Conservation (phyloP, 2,797 vertebrate species). For the Eospalax fontanierii region DNA sequence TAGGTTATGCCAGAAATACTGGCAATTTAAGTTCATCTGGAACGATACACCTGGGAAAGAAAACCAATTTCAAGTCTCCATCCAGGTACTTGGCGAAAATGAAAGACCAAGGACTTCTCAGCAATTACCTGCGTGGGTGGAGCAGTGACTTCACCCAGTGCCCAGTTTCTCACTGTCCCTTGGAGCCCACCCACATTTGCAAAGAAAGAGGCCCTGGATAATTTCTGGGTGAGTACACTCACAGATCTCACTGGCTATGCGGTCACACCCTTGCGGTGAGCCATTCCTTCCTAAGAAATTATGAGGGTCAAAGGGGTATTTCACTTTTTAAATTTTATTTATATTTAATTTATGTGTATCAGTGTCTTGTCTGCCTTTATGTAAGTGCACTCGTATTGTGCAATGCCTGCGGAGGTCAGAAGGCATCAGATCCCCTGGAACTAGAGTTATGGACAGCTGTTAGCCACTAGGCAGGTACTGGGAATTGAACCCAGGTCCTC, state of each 20-base stretch:
- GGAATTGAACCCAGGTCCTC: no score
- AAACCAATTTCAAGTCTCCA: constrained; percentile 72
- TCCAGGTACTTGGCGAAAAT: constrained; percentile 4
- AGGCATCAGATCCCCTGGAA: no score
- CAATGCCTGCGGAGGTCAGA: no score
- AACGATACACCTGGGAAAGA: constrained; percentile 59
- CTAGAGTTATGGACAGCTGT: no score
- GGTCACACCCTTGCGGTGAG: background rate
- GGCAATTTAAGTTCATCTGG: constrained; percentile 40
- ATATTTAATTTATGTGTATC: no score
- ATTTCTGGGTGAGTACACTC: background rate
- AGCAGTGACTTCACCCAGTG: background rate
- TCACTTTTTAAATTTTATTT: no score
- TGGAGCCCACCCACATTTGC: background rate
- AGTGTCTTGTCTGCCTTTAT: no score
- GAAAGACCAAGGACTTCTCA: constrained; percentile 57
- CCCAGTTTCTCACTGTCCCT: background rate
- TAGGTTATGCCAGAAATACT: constrained; percentile 52
- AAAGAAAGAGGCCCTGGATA: background rate
- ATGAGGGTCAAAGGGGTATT: background rate
- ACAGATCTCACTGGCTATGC: background rate
- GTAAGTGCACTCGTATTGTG: no score
- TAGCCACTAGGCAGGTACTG: no score
- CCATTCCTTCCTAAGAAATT: background rate
- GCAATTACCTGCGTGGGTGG: constrained; percentile 33